These are phyloP conservation scores for Saccopteryx leptura DNA, from an alignment of 2,113 vertebrate genomes.

Conservation along the genomic window DNA sequence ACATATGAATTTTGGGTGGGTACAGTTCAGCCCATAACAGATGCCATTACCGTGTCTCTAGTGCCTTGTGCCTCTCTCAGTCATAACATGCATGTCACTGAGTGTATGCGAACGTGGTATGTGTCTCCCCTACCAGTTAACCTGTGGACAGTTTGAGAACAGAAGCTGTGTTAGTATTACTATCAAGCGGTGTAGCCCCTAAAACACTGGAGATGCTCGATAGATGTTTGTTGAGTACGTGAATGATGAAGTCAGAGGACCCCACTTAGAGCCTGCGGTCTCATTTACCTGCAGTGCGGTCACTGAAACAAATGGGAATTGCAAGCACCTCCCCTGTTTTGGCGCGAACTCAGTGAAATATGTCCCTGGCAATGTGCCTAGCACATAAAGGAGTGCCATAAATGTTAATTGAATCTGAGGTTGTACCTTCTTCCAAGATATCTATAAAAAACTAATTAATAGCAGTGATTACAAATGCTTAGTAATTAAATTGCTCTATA, in stretches of 20 bases:
- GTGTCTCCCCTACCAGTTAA: not conserved
- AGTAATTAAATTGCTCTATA: slow-evolving; percentile 62
- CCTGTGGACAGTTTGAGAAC: not conserved
- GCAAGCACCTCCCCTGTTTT: slow-evolving; percentile 42
- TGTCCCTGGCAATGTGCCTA: slow-evolving; percentile 67
- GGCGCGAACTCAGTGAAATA: slow-evolving; percentile 65
- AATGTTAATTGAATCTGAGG: slow-evolving; percentile 77
- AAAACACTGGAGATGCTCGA: not conserved
- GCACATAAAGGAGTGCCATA: slow-evolving; percentile 51
- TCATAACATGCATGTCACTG: not conserved
- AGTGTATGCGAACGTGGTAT: not conserved
- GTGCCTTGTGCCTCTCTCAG: not conserved
- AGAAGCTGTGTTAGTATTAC: not conserved
- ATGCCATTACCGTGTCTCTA: not conserved
- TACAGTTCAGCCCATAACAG: not conserved
- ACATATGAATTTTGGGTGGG: not conserved
- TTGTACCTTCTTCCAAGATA: slow-evolving; percentile 57
- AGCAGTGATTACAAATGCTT: slow-evolving; percentile 47
- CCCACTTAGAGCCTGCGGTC: not conserved
- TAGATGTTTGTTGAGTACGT: not conserved
- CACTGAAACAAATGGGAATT: slow-evolving; percentile 14
- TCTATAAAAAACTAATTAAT: slow-evolving; percentile 80
- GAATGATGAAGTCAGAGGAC: not conserved
- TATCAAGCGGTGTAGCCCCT: not conserved
- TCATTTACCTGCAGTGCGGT: not conserved